phyloP scores from a whole-genome alignment of 2,113 vertebrate species.

The Phoxinus phoxinus region DNA sequence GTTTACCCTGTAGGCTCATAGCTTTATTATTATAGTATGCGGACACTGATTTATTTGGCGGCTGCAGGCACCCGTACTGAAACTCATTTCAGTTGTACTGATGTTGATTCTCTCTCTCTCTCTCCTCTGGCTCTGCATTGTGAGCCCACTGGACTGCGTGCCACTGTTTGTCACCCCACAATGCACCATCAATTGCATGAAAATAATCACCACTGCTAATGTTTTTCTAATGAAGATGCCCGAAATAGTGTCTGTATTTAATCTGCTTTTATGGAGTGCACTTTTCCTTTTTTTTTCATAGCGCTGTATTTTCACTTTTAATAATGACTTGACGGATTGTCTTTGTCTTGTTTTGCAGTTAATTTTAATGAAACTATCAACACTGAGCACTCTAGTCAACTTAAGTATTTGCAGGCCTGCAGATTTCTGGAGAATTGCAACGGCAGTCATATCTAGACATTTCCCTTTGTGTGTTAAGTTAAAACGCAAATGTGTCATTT shows the following conservation, averaged over 20 bases:
- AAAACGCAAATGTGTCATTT: not conserved
- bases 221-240: conserved; percentile 57
- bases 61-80: conserved; percentile 41
- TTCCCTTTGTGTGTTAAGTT: not conserved
- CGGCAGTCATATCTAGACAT: too few relatives aligned
- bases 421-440: not conserved
- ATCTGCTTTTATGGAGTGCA: conserved; percentile 33
- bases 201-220: conserved; percentile 57
- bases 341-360: conserved; percentile 18
- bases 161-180: conserved; percentile 52
- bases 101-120: conserved; percentile 36
- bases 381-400: not conserved
- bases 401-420: not conserved
- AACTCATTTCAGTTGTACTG: conserved; percentile 43
- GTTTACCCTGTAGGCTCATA: conserved; percentile 45
- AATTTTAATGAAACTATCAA: conserved; percentile 37
- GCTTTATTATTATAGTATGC: conserved; percentile 49
- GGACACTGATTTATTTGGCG: conserved; percentile 47
- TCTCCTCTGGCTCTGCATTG: conserved; percentile 43
- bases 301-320: conserved; percentile 39
- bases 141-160: conserved; percentile 53
- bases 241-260: conserved; percentile 38
- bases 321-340: conserved; percentile 26
- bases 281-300: conserved; percentile 7
- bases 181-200: conserved; percentile 53